Percentiles rank a stretch among this genome's conserved stretches.
Evolutionary conservation across 2,113 vertebrate species (phyloP).

Genomic region (Mugil cephalus): DNA sequence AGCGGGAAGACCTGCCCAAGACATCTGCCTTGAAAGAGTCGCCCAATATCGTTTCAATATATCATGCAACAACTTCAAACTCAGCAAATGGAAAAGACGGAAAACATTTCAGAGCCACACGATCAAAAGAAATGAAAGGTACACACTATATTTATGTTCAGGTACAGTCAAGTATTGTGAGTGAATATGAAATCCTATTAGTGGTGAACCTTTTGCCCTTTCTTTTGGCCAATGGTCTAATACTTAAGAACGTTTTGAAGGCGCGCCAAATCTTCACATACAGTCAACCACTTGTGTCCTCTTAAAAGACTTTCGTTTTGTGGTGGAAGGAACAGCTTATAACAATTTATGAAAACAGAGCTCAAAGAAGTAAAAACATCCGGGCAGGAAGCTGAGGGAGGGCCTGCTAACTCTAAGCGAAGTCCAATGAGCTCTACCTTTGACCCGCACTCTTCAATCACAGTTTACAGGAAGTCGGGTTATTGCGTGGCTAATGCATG

Average conservation of each 20-base stretch:
- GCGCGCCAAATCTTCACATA: conserved; percentile 11
- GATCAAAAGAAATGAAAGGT: not conserved
- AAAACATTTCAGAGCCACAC: not conserved
- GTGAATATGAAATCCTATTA: too few relatives aligned
- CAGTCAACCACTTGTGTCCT: not conserved
- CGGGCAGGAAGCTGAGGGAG: conserved; percentile 27
- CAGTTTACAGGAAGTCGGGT: conserved; percentile 6
- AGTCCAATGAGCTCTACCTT: not conserved
- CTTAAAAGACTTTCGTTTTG: not conserved
- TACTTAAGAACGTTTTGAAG: conserved; percentile 1
- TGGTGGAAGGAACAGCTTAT: conserved; percentile 14
- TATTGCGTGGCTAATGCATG: not conserved
- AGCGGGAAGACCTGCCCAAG: not conserved
- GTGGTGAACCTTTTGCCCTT: not conserved
- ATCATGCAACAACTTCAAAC: conserved; percentile 1
- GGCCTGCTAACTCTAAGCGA: not conserved
- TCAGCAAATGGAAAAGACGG: not conserved
- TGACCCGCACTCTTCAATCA: not conserved
- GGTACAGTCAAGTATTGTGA: not conserved
- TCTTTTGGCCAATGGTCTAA: not conserved
- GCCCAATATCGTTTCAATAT: not conserved
- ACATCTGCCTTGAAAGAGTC: not conserved
- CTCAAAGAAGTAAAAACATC: conserved; percentile 27
- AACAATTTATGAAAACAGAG: conserved; percentile 25
- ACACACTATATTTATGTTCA: conserved; percentile 6